Conservation (phyloP, 1,140 invertebrate genomes). For the Chrysopa pallens region DNA sequence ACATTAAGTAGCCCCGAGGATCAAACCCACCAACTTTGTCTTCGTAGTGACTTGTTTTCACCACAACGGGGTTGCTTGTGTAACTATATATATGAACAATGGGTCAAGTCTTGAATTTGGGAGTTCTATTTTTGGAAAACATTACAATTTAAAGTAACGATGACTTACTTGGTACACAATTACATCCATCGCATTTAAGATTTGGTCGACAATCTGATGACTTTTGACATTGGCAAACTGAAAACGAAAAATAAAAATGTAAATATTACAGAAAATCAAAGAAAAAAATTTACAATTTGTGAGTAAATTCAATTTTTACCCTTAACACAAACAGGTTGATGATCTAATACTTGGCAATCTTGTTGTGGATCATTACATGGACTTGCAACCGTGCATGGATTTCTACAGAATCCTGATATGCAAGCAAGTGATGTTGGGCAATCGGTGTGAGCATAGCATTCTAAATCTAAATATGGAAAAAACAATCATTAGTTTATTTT, state of each 20-base stretch:
- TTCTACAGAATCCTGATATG: conserved; percentile 53
- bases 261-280: background rate
- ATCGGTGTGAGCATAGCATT: conserved; percentile 46
- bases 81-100: too few relatives aligned
- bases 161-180: conserved; percentile 37
- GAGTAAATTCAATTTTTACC: conserved; percentile 25
- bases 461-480: conserved; percentile 33
- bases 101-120: too few relatives aligned
- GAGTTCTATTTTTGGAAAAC: too few relatives aligned
- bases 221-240: conserved; percentile 48
- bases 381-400: conserved; percentile 47
- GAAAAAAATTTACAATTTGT: background rate
- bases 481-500: conserved; percentile 3
- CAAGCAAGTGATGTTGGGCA: conserved; percentile 61
- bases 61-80: too few relatives aligned
- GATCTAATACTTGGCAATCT: conserved; percentile 57
- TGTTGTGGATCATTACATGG: conserved; percentile 31
- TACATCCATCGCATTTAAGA: conserved; percentile 42
- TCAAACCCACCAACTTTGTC: too few relatives aligned
- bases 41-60: too few relatives aligned
- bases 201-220: conserved; percentile 36
- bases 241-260: conserved; percentile 11
- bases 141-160: too few relatives aligned
- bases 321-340: conserved; percentile 59
- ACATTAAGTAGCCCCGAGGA: too few relatives aligned